Evolutionary conservation across 2,113 vertebrate genomes (phyloP), one percentile per base, ranked within the genome.

Genomic region (Nannospalax galili): DNA sequence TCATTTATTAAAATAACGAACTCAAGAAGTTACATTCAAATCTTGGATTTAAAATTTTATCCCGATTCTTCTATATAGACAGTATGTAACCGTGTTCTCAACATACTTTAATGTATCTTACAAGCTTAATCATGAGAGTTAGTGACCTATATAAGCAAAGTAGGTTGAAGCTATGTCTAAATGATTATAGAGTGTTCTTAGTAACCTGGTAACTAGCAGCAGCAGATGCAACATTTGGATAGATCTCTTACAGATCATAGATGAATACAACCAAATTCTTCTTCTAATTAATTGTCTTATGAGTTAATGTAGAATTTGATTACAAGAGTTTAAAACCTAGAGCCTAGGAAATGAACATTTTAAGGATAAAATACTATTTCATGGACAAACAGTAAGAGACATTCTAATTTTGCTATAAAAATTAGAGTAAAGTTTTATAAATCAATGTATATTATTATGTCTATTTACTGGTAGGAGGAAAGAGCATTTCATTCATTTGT

Each of bases 11-110:
- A 78, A 58, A 82, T 37, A 89, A 74, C 3, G 6, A 75, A 0
- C 0, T 80, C 60, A 40, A 20, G 15, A 90, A 90, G 62, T 89
- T 80, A n/a, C 56, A 70, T 90, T 45, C 87, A 84, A 77, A 90
- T 88, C 0, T 87, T 87, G 22, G 5, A 40, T 77, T 75, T 89
- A 5, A 84, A 84, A 75, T 56, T 19, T 74, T 30, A 24, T 73
- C 42, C 79, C 58, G 32, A 81, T 60, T 86, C 6, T 75, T 79
- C 35, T 37, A 52, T 92, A 42, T 91, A 69, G 77, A 14, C 84
- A 84, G 88, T 93, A 88, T 60, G 79, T 91, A 40, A 67, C 65
- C 9, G 15, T 84, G 26, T 40, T 88, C 9, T n/a, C 95, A 91
- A 93, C 75, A 70, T 67, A 73, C 15, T 70, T 85, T 85, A 73